phyloP scores from a whole-genome alignment of 2,113 vertebrate genomes.

The Circaetus cinerascens region DNA sequence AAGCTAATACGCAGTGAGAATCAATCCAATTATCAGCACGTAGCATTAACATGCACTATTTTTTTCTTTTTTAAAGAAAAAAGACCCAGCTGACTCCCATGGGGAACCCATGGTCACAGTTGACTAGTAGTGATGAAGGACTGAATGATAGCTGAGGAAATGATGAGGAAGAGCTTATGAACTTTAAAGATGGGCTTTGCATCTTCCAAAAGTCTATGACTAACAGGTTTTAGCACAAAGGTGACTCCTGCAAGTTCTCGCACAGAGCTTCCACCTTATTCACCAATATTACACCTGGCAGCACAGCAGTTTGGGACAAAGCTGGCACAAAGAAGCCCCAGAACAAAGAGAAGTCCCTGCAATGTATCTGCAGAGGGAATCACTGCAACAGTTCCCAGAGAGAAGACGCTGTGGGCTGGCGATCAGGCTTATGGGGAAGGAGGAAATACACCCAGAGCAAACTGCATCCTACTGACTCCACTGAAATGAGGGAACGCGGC shows the following conservation, averaged over 20 bases:
- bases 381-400: background rate
- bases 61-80: background rate
- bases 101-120: fast-evolving
- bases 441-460: background rate
- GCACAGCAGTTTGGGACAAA: background rate
- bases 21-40: background rate
- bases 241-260: too few relatives aligned
- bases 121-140: background rate
- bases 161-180: background rate
- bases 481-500: fast-evolving
- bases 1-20: fast-evolving
- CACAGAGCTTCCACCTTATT: background rate
- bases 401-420: fast-evolving
- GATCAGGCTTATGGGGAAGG: background rate
- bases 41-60: fast-evolving
- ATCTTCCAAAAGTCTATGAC: background rate
- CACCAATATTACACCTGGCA: background rate
- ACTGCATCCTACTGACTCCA: background rate
- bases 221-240: background rate
- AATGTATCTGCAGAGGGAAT: fast-evolving
- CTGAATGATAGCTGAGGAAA: background rate
- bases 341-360: background rate
- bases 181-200: background rate
- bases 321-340: too few relatives aligned
- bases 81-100: background rate